These are phyloP conservation scores for Stomatorhinus ivindoensis DNA, from an alignment of 2,113 vertebrate genomes.

Conservation along the genomic window DNA sequence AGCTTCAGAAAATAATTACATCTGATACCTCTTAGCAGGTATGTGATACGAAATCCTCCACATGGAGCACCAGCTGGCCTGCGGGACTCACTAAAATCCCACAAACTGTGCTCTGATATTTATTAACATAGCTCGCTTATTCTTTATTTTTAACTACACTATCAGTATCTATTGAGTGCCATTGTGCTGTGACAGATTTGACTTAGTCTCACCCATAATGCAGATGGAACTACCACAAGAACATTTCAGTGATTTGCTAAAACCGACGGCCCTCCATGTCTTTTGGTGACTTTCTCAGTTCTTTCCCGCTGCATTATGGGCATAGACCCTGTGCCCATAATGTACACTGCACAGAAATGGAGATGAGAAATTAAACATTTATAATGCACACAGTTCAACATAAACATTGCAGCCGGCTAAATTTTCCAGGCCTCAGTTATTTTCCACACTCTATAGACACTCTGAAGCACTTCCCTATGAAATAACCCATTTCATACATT, in stretches of 20 bases:
- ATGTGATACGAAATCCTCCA: neutral
- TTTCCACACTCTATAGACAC: neutral
- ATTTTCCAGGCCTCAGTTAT: neutral
- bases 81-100: neutral
- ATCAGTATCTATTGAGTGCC: neutral
- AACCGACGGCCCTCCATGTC: neutral
- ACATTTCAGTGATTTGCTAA: neutral
- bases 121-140: neutral
- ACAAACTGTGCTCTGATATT: neutral
- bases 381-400: neutral
- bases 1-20: neutral
- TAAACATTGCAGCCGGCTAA: neutral
- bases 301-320: neutral
- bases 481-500: neutral
- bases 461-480: neutral
- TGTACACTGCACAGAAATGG: neutral
- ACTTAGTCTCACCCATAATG: neutral
- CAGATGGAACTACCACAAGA: neutral
- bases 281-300: neutral
- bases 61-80: neutral
- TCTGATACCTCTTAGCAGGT: neutral
- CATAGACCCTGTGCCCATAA: neutral
- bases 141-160: slow-evolving; percentile 4
- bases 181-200: neutral
- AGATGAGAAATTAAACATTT: slow-evolving; percentile 6